These are phyloP conservation scores for Eolophus roseicapilla DNA, from an alignment of 2,113 vertebrate species.

Conservation along the genomic window DNA sequence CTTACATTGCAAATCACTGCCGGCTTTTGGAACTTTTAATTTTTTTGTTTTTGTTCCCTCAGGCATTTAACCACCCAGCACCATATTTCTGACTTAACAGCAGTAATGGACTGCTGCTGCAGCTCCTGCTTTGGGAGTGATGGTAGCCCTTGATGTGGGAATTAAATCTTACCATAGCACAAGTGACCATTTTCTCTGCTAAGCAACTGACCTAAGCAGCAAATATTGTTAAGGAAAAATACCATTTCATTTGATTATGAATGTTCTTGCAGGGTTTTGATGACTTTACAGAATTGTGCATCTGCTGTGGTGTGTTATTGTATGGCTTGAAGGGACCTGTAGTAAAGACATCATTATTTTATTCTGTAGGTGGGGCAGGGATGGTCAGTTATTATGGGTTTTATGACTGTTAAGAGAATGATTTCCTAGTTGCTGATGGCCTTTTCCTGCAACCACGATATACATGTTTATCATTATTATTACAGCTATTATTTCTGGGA, in stretches of 20 bases:
- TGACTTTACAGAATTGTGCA: neutral
- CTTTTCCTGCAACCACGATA: neutral
- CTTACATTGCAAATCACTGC: neutral
- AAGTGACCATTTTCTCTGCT: neutral
- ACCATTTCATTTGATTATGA: neutral
- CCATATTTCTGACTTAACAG: neutral
- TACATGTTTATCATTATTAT: neutral
- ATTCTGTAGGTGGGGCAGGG: neutral
- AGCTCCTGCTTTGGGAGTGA: neutral
- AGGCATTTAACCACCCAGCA: neutral
- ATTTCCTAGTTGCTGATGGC: neutral
- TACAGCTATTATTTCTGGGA: neutral
- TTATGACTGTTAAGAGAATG: neutral
- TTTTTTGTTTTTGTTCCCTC: neutral
- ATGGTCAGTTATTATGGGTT: neutral
- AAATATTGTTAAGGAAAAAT: neutral
- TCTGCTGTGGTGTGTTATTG: neutral
- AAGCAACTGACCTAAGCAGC: neutral
- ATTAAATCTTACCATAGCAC: neutral
- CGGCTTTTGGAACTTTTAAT: neutral
- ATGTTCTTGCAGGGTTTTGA: neutral
- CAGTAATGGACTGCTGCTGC: neutral
- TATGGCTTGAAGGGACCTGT: neutral
- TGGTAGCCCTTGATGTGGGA: neutral
- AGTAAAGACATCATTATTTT: neutral